Base-by-base conservation (phyloP, 2,888 invertebrate species). In the Acanthacorydalis orientalis region DNA sequence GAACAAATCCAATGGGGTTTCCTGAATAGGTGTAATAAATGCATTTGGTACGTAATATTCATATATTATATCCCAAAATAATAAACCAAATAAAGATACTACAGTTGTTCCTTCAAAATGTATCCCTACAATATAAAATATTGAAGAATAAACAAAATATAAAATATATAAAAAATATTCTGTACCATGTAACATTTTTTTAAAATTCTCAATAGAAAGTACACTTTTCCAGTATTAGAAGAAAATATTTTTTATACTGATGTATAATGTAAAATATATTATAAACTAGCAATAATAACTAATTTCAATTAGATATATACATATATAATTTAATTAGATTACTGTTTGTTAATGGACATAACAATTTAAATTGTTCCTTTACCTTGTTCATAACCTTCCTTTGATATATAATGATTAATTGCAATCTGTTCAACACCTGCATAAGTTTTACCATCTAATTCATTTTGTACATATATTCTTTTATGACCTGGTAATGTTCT, bases 11-110 rank as follows among this genome's bases (percentile, higher is more conserved):
- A 84, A 64, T 0, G 90, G 91, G n/a, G 67, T 69, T 6, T 63
- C 58, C 61, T 88, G 87, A 59, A 75, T 77, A 4, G 66, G 64
- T 1, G 73, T 74, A 40, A 83, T 67, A 62, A 84, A 89, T 1
- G 70, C 67, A 1, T 68, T 64, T 44, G 69, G 68, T 11, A 78
- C 64, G 51, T 71, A 68, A 10, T 61, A 53, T 48, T 64, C 60
- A 56, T 77, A 83, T 43, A 91, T 75, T 2, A 86, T 75, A 53
- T 88, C 82, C 87, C 88, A 90, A 63, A 89, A 85, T 7, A 84
- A 63, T 0, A 83, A 64, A 35, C 69, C 69, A 61, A 81, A 81
- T 48, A 86, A 60, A 1, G 75, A 72, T 3, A 68, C 67, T 7
- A 82, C 68, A 12, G 80, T 69, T 1, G 72, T 64, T 2, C 83